Percentiles rank a stretch among this genome's conserved stretches.
Conservation (phyloP, 2,888 invertebrate species). For the Norana najaformis region DNA sequence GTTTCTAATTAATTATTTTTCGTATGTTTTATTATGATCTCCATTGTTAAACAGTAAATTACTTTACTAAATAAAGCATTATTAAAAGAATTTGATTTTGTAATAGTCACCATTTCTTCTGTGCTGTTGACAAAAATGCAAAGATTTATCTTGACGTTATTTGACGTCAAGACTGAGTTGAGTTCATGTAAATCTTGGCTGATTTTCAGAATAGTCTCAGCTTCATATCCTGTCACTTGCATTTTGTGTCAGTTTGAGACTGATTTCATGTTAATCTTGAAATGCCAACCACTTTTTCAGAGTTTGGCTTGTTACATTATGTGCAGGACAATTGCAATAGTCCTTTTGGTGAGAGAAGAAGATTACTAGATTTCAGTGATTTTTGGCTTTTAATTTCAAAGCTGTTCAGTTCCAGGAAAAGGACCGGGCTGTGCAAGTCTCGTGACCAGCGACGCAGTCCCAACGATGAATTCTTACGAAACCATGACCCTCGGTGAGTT, state of each 20-base stretch:
- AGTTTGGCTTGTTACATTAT: not conserved
- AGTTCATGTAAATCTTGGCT: not conserved
- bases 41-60: not conserved
- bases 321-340: not conserved
- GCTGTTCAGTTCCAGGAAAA: conserved; percentile 35
- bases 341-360: not conserved
- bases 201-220: not conserved
- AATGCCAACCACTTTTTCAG: not conserved
- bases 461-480: conserved; percentile 35
- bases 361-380: not conserved
- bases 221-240: not conserved
- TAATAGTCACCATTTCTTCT: not conserved
- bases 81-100: not conserved
- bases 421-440: conserved; percentile 39
- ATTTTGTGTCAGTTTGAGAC: no score
- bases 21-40: not conserved
- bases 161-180: not conserved
- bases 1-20: no score
- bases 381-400: not conserved
- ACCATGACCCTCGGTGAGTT: conserved; percentile 31
- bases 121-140: not conserved
- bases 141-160: not conserved
- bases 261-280: not conserved
- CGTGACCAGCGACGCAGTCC: conserved; percentile 35
- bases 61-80: not conserved